phyloP scores from a whole-genome alignment of 2,888 invertebrate genomes.

The Agrotis exclamationis region DNA sequence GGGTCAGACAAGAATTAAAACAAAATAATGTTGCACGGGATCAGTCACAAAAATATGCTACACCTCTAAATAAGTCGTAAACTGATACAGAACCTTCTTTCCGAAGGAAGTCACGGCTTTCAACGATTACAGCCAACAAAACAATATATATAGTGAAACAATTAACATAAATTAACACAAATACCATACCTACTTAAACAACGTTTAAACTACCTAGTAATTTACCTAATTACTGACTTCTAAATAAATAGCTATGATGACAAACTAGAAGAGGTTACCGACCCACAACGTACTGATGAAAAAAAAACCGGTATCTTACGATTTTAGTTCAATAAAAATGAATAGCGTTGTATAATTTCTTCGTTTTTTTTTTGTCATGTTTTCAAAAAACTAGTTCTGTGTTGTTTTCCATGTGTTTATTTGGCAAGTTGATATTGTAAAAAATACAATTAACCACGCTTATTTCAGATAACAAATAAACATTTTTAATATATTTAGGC shows the following conservation, averaged over 20 bases:
- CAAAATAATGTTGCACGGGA: too few species aligned
- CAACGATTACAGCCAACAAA: neutral
- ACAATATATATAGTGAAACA: constrained; percentile 6
- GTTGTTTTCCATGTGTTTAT: constrained; percentile 14
- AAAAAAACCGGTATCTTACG: constrained; percentile 53
- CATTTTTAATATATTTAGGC: neutral
- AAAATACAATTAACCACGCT: neutral
- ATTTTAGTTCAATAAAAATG: constrained; percentile 42
- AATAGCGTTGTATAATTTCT: constrained; percentile 24
- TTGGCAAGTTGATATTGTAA: too few species aligned
- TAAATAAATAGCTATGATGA: constrained; percentile 21
- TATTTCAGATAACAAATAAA: neutral
- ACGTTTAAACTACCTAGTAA: constrained; percentile 14
- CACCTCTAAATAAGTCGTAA: too few species aligned
- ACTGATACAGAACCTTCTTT: neutral
- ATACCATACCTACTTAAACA: constrained; percentile 5
- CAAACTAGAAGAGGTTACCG: constrained; percentile 36
- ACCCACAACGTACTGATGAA: constrained; percentile 14
- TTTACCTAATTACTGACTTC: constrained; percentile 56
- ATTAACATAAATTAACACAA: constrained; percentile 36
- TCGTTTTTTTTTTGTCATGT: constrained; percentile 26
- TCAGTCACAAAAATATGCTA: too few species aligned
- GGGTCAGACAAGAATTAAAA: too few species aligned
- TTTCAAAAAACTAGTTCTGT: constrained; percentile 33
- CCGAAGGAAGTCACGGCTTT: constrained; percentile 5